These are phyloP conservation scores for Rattus norvegicus DNA, from an alignment of 2,113 vertebrate genomes.

Conservation along the genomic window GRCr8 NC_086028.1:27722001-27722500, in stretches of 20 bases:
- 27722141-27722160: background rate
- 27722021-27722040: background rate
- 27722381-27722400: background rate
- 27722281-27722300: background rate
- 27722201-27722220: background rate
- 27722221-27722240: background rate
- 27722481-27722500: background rate
- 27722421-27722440: background rate
- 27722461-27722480: background rate
- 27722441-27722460: background rate
- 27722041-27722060: background rate
- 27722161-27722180: background rate
- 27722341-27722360: background rate
- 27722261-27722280: background rate
- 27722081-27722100: background rate
- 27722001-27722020: background rate
- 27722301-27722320: background rate
- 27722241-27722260: background rate
- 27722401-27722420: background rate
- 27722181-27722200: background rate
- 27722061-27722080: background rate
- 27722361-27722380: background rate
- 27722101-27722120: background rate
- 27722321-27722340: background rate
- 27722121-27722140: background rate